Conservation (phyloP, 2,797 vertebrate genomes). For the Mormyrops boulengeri region DNA sequence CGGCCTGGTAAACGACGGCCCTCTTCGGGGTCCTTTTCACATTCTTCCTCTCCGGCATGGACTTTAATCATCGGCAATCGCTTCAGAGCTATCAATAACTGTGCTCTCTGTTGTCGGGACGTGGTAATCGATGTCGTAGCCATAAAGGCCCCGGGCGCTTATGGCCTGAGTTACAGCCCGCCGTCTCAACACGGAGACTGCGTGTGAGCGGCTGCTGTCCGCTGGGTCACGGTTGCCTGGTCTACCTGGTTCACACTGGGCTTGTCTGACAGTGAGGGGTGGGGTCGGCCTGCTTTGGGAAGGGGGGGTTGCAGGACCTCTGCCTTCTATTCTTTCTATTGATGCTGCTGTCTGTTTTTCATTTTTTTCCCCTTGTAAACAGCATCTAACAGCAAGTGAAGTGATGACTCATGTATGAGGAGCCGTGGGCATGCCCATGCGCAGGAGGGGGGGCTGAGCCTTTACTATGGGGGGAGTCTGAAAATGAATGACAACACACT, state of each 20-base stretch:
- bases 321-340: not conserved
- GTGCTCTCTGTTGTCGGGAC: constrained; percentile 44
- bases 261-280: not conserved
- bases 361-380: not conserved
- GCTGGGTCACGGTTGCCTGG: not conserved
- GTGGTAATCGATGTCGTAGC: constrained; percentile 43
- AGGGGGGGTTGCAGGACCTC: not conserved
- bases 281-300: not conserved
- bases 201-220: not conserved
- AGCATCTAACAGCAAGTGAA: not conserved
- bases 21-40: constrained; percentile 42
- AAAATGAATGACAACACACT: not conserved
- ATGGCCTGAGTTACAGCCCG: constrained; percentile 29
- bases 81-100: constrained; percentile 44
- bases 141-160: constrained; percentile 34
- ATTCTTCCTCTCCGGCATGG: constrained; percentile 46
- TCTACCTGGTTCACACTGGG: constrained; percentile 1
- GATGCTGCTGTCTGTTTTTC: not conserved
- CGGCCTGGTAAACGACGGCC: constrained; percentile 19
- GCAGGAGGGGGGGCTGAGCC: not conserved
- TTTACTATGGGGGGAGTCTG: not conserved
- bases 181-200: not conserved
- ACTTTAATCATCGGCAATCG: constrained; percentile 57
- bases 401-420: not conserved
- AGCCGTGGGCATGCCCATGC: not conserved